A percentile compares a stretch with the other conserved stretches of the same genome.
These are phyloP conservation scores for Gephyroberyx darwinii DNA, from an alignment of 2,797 vertebrate genomes.

Conservation along the genomic window DNA sequence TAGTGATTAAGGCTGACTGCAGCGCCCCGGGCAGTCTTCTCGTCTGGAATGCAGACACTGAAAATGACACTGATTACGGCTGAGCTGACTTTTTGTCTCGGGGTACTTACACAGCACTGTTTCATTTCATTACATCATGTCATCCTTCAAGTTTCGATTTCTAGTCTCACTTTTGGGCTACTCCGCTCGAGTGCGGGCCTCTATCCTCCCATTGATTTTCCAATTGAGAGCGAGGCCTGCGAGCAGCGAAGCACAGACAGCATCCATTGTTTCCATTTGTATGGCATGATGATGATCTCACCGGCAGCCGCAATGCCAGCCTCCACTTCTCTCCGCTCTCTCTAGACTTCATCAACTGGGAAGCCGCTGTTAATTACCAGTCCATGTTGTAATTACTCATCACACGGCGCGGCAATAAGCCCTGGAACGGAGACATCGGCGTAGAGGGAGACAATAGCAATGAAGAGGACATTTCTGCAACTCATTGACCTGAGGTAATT, in stretches of 20 bases:
- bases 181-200: slow-evolving; percentile 57
- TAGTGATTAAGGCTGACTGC: slow-evolving; percentile 19
- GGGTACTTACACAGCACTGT: slow-evolving; percentile 52
- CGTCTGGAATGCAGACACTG: slow-evolving; percentile 19
- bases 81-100: slow-evolving; percentile 50
- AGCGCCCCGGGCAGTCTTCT: slow-evolving; percentile 19
- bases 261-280: slow-evolving; percentile 71
- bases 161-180: slow-evolving; percentile 56
- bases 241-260: slow-evolving; percentile 56
- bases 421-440: slow-evolving; percentile 23
- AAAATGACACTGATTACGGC: slow-evolving; percentile 60
- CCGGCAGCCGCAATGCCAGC: slow-evolving; percentile 54
- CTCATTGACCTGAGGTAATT: slow-evolving; percentile 59
- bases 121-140: slow-evolving; percentile 72
- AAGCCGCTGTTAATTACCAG: slow-evolving; percentile 80
- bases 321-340: slow-evolving; percentile 23
- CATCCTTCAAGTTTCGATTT: slow-evolving; percentile 64
- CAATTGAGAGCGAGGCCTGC: slow-evolving; percentile 54
- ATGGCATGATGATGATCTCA: slow-evolving; percentile 66
- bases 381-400: slow-evolving; percentile 70
- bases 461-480: slow-evolving; percentile 43
- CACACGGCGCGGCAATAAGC: background rate
- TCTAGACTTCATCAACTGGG: slow-evolving; percentile 73
- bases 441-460: slow-evolving; percentile 32
- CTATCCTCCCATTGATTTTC: slow-evolving; percentile 72